Evolutionary conservation across 2,797 vertebrate genomes (phyloP), one percentile per base, ranked within the genome.

Genomic region (Aeoliscus strigatus): DNA sequence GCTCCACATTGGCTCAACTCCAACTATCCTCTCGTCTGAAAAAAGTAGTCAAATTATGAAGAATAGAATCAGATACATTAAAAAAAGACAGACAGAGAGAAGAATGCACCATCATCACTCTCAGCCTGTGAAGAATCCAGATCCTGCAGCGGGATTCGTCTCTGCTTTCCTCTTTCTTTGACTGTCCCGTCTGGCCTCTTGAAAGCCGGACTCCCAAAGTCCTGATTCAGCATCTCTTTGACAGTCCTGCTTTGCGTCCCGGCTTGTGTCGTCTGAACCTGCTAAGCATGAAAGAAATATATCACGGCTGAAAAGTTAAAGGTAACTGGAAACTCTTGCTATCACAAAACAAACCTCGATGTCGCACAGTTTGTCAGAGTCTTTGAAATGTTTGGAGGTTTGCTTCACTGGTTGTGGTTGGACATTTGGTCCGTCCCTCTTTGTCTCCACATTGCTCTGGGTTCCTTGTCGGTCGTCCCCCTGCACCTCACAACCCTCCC

Each of bases 1-100:
- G 80, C 92, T 97, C 94, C 94, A 97, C 40, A 82, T 88, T n/a
- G 88, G 75, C 39, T 90, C 92, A 85, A 84, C 57, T 5, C 14
- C 31, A 7, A 5, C n/a, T 18, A 29, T 64, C 51, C 17, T 36
- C 3, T 51, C 56, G 5, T 13, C 73, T 77, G 41, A 13, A 27
- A 52, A 17, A 40, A 50, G 2, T 52, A 6, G 13, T 8, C 4
- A 1, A 6, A 18, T 2, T 7, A 15, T 29, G 21, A 39, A 9
- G n/a, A 33, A 23, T 23, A 2, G 6, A 32, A 34, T 9, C 16
- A 28, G 2, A 13, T n/a, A 4, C 3, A 6, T 25, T 7, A 1
- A 10, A 0, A 29, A 31, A 16, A 15, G 9, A 31, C 9, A 11
- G 8, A 17, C 13, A 10, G 0, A 16, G 14, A 31, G 2, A 7